phyloP scores from a whole-genome alignment of 2,888 invertebrate species.

The Eupithecia exiguata region DNA sequence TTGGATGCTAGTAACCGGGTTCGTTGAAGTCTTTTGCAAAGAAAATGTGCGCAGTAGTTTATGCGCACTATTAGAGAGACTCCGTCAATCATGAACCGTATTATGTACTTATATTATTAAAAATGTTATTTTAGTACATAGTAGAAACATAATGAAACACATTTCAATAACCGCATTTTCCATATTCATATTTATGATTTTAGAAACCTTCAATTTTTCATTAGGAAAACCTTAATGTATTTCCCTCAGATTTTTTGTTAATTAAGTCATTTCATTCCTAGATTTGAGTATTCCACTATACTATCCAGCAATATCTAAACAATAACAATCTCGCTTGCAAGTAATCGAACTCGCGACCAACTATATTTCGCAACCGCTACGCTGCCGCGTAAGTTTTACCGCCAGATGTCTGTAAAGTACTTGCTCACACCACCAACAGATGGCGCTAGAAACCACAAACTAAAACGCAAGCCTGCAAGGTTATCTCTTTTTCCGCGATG shows the following conservation, averaged over 20 bases:
- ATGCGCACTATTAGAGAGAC: background rate
- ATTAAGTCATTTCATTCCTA: background rate
- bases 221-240: background rate
- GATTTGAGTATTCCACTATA: background rate
- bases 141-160: background rate
- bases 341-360: background rate
- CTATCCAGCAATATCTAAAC: background rate
- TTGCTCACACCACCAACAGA: conserved; percentile 2
- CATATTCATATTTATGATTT: background rate
- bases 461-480: background rate
- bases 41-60: conserved; percentile 40
- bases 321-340: background rate
- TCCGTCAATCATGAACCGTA: background rate
- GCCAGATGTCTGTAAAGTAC: conserved; percentile 6
- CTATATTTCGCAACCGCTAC: background rate
- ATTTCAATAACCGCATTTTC: background rate
- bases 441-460: conserved; percentile 7
- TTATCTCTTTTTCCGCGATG: background rate
- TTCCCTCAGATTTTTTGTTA: background rate
- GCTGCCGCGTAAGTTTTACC: background rate
- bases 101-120: background rate
- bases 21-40: conserved; percentile 62
- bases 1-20: conserved; percentile 45
- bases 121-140: background rate
- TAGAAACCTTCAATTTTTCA: background rate